Evolutionary conservation across 2,113 vertebrate genomes (phyloP), one percentile per base, ranked within the genome.

Genomic region (Halcyon senegalensis): DNA sequence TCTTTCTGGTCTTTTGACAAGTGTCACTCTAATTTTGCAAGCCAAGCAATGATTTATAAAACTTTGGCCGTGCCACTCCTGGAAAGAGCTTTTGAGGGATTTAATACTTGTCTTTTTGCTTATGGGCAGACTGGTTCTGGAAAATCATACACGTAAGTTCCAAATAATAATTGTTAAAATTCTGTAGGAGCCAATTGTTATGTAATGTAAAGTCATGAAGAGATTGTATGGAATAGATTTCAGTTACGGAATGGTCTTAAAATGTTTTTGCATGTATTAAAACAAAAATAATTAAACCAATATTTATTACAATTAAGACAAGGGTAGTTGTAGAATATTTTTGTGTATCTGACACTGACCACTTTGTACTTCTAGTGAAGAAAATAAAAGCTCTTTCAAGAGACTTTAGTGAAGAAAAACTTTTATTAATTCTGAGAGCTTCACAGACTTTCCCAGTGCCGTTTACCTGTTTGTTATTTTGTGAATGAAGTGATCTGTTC

Each of bases 51-150:
- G 1, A 98, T 99, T 80, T 99, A 99, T 53, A 86, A 98, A 89
- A 98, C 94, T 3, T 83, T 99, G 70, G 99, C 98, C 4, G 93
- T 97, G 21, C 99, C 99, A 1, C 98, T 99, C 55, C 98, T 99
- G 0, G 98, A 99, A 64, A 98, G 98, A 95, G 99, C 99, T 51
- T 99, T 99, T 44, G 98, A 99, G 89, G 99, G 99, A 33, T 99
- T 99, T 85, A 99, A 99, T 14, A 97, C 99, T 53, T 99, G 99
- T 81, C 98, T 99, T 50, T 99, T 99, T 95, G 99, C 99, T 30
- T 99, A 99, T 11, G 99, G 99, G 3, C 99, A 99, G 97, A 99
- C 99, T 5, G 99, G 99, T 55, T 99, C 99, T 77, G 99, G 99
- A 77, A 99, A 99, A 93, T 99, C 99, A 0, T 99, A 99, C 90